phyloP scores from a whole-genome alignment of 2,888 invertebrate genomes.

The Apamea sordens region DNA sequence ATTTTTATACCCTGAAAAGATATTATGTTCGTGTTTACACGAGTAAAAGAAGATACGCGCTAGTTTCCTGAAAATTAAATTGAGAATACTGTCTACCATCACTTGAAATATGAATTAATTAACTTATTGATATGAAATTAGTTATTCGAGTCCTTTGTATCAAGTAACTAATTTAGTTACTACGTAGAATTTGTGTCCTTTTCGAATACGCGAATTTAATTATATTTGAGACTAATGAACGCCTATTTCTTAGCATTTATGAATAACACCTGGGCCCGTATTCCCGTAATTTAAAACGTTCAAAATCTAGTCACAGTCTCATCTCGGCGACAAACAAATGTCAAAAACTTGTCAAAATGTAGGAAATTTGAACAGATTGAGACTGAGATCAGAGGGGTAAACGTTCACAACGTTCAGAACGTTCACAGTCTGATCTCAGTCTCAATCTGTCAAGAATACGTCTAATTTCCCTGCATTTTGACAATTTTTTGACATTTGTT shows the following conservation, averaged over 20 bases:
- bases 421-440: too few species aligned
- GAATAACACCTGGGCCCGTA: slow-evolving; percentile 20
- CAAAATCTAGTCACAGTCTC: too few species aligned
- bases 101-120: slow-evolving; percentile 35
- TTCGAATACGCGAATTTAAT: slow-evolving; percentile 31
- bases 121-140: slow-evolving; percentile 28
- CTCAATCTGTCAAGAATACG: too few species aligned
- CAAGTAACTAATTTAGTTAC: slow-evolving; percentile 38
- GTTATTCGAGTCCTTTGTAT: slow-evolving; percentile 10
- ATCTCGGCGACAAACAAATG: too few species aligned
- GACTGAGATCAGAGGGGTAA: too few species aligned
- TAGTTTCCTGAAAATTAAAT: slow-evolving; percentile 35
- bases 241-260: neutral
- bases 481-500: too few species aligned
- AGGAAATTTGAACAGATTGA: too few species aligned
- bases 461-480: too few species aligned
- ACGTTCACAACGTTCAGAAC: too few species aligned
- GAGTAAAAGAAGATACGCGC: slow-evolving; percentile 23
- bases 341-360: too few species aligned
- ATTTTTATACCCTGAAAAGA: slow-evolving; percentile 41
- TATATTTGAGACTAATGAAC: slow-evolving; percentile 30
- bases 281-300: too few species aligned
- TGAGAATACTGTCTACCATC: slow-evolving; percentile 17
- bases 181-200: slow-evolving; percentile 26
- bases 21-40: slow-evolving; percentile 47